Base-by-base conservation (phyloP, 2,113 vertebrate genomes). In the Malurus elegans region DNA sequence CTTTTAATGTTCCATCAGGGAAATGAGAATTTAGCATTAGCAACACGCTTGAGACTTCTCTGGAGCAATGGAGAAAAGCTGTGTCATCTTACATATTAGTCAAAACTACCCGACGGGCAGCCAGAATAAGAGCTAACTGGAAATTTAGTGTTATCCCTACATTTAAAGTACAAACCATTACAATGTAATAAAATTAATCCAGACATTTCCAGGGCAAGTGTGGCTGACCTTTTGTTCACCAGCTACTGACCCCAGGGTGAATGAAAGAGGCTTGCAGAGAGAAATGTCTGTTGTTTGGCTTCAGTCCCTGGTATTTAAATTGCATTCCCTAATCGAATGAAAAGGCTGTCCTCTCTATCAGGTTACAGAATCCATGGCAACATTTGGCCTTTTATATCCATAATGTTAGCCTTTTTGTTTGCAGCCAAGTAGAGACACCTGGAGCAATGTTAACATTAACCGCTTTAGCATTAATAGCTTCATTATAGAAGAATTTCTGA, bases 321-420 rank as follows among this genome's bases (percentile, higher is more conserved):
- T 97, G 97, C 97, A 97, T 98, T 98, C 98, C 97, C 98, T 98
- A 98, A 98, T 98, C 98, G 97, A 98, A 98, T 98, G 97, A 98
- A 98, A 98, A 98, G 97, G 96, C 98, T 98, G 98, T 98, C 98
- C 95, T 98, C 98, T 98, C 97, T 98, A 98, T 98, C 98, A 98
- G 98, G 98, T 98, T 98, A 98, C 98, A 98, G 98, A 98, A 98
- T 98, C 98, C 98, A 98, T 98, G 98, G 98, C 98, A 98, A 98
- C 98, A 98, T 98, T 98, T 98, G 98, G 98, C 98, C 98, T 98
- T 98, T 98, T 98, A 97, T 98, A 97, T 97, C 96, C 97, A 97
- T 98, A 98, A 98, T 98, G 98, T 98, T 98, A 98, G 98, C 97
- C 98, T 98, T 98, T 98, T 98, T 98, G 98, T 98, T 98, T 98